Conservation (phyloP, 2,797 vertebrate species). For the Muscicapa striata region DNA sequence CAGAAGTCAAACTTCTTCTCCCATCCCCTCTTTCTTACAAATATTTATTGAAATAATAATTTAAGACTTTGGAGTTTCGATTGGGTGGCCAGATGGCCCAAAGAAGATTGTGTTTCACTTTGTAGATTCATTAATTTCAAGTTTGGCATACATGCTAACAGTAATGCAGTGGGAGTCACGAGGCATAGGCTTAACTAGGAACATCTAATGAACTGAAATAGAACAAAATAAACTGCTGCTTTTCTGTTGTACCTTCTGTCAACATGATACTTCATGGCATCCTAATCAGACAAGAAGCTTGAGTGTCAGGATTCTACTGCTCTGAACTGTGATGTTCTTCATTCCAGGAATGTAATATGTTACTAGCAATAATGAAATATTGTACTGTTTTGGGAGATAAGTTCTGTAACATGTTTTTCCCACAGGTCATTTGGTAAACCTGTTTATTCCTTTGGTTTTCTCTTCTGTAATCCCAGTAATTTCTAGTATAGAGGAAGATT, state of each 20-base stretch:
- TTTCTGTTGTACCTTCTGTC: background rate
- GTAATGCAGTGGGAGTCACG: background rate
- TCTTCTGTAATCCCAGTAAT: background rate
- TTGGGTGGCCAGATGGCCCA: background rate
- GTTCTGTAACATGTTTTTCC: background rate
- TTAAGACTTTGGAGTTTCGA: background rate
- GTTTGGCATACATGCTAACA: background rate
- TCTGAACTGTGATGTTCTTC: background rate
- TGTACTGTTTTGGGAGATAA: background rate
- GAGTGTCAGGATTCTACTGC: background rate
- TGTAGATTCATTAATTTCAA: background rate
- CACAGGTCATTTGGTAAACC: background rate
- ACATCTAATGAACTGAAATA: background rate
- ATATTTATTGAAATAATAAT: background rate
- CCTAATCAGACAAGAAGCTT: background rate
- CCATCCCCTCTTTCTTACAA: background rate
- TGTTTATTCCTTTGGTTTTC: background rate
- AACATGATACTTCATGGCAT: background rate
- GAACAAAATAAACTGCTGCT: background rate
- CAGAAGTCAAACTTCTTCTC: background rate
- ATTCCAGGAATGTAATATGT: background rate
- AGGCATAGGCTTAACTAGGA: background rate
- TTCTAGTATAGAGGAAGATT: background rate
- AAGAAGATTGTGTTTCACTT: background rate
- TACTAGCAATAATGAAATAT: background rate